These are phyloP conservation scores for Rhimphoctona megacephalus DNA, from an alignment of 2,888 invertebrate species.

Conservation along the genomic window DNA sequence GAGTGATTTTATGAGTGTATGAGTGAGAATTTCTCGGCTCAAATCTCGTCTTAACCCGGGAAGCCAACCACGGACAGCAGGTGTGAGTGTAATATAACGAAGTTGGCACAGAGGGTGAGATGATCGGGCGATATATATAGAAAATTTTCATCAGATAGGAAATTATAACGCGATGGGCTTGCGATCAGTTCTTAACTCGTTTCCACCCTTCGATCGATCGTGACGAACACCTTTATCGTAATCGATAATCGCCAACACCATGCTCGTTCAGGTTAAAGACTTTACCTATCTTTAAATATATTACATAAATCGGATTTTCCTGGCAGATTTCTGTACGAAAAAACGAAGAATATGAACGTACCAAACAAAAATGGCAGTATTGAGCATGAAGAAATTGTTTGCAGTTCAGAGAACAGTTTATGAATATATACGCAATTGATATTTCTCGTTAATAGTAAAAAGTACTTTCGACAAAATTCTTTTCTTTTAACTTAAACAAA, in stretches of 20 bases:
- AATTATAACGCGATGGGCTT: slow-evolving; percentile 61
- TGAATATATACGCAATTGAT: too few relatives aligned
- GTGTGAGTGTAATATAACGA: slow-evolving; percentile 34
- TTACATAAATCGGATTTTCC: not conserved
- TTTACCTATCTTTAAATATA: slow-evolving; percentile 13
- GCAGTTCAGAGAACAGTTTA: not conserved
- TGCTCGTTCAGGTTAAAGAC: slow-evolving; percentile 39
- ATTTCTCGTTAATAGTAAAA: too few relatives aligned
- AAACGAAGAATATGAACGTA: not conserved
- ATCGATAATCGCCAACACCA: slow-evolving; percentile 77
- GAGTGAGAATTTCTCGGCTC: slow-evolving; percentile 14
- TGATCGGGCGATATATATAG: not conserved
- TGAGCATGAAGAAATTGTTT: not conserved
- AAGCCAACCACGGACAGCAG: slow-evolving; percentile 44
- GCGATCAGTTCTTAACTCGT: slow-evolving; percentile 37
- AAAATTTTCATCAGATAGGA: slow-evolving; percentile 51
- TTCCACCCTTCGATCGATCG: slow-evolving; percentile 76
- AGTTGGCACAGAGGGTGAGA: slow-evolving; percentile 15
- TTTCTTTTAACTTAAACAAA: too few relatives aligned
- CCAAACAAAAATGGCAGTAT: not conserved
- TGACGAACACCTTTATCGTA: slow-evolving; percentile 75
- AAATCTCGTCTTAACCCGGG: slow-evolving; percentile 31
- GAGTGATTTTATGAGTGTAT: not conserved
- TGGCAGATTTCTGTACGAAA: not conserved
- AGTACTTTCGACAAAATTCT: not conserved